phyloP scores from a whole-genome alignment of 2,113 vertebrate species.

The Microcebus griseorufus region DNA sequence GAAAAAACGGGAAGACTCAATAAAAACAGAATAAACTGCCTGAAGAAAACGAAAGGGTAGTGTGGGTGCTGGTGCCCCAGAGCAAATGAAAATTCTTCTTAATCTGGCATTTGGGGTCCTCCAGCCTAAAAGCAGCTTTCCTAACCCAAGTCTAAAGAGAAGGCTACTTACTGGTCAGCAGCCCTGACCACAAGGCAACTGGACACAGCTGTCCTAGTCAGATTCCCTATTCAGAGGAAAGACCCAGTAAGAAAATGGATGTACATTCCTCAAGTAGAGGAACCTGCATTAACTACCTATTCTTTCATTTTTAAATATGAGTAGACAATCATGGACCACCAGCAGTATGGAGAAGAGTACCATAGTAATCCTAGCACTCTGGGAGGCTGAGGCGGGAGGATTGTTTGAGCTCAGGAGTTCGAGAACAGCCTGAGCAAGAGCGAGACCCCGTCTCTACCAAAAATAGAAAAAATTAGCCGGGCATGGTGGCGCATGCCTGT shows the following conservation, averaged over 20 bases:
- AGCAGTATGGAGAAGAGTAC: neutral
- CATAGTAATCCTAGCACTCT: neutral
- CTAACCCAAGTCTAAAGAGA: slow-evolving; percentile 27
- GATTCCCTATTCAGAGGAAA: neutral
- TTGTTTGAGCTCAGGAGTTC: too few species aligned
- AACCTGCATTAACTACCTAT: neutral
- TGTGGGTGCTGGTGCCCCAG: neutral
- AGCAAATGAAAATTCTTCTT: slow-evolving; percentile 19
- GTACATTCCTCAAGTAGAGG: neutral
- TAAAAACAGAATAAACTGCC: neutral
- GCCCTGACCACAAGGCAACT: neutral
- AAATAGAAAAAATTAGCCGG: too few species aligned
- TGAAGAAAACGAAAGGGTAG: slow-evolving; percentile 41
- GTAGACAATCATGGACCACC: neutral
- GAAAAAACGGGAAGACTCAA: neutral
- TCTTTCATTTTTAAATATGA: slow-evolving; percentile 44
- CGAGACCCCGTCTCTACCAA: too few species aligned
- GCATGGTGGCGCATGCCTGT: too few species aligned
- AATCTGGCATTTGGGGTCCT: neutral
- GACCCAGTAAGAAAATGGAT: neutral
- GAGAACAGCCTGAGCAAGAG: too few species aligned
- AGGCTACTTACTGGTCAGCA: slow-evolving; percentile 30
- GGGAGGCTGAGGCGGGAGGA: too few species aligned
- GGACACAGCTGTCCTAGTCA: neutral
- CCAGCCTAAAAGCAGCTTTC: neutral